phyloP scores from a whole-genome alignment of 2,888 invertebrate species.

The Calameuta idolon region DNA sequence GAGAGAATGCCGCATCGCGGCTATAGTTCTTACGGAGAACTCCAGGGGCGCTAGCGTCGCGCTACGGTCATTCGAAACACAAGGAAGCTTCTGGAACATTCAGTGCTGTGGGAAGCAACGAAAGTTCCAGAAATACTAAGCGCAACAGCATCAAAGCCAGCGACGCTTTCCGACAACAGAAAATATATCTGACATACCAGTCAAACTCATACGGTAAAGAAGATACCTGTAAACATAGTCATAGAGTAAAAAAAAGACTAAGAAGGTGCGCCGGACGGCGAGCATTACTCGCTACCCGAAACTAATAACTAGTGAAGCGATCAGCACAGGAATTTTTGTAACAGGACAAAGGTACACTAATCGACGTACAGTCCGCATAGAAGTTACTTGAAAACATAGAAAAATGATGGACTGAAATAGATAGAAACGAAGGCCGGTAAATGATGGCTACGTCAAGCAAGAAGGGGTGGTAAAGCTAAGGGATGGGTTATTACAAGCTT shows the following conservation, averaged over 20 bases:
- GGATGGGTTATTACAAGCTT: background rate
- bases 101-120: background rate
- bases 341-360: background rate
- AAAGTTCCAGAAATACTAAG: background rate
- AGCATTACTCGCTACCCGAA: background rate
- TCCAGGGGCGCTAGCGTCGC: background rate
- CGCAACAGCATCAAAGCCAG: background rate
- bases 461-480: background rate
- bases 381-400: background rate
- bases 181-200: background rate
- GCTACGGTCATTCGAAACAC: background rate
- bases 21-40: no score
- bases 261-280: background rate
- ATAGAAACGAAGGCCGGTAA: background rate
- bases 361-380: background rate
- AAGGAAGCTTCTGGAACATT: background rate
- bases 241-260: background rate
- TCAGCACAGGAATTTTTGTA: background rate
- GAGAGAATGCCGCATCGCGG: background rate
- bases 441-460: background rate
- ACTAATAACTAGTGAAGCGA: background rate
- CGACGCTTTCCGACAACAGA: background rate
- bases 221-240: background rate
- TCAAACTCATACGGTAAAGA: background rate
- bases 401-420: background rate